Evolutionary conservation across 2,113 vertebrate species (phyloP), one percentile per base, ranked within the genome.

Genomic region (Ammodytes marinus): DNA sequence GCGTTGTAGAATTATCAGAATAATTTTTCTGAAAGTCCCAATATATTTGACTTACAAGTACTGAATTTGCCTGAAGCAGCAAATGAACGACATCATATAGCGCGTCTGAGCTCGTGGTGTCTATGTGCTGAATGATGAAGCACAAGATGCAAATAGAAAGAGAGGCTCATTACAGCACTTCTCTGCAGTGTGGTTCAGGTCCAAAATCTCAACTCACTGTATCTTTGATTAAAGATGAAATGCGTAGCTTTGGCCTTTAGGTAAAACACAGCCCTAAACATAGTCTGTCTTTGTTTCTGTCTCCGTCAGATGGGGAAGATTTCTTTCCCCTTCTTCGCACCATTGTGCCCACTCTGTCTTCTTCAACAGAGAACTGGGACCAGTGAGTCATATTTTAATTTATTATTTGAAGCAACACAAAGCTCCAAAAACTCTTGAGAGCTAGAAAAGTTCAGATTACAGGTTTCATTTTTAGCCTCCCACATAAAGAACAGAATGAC

Each of bases 321-420:
- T 50, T 47, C 4, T 55, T 72, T 9, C 5, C 9, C 11, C 60
- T 68, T 12, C 67, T 78, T 6, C 46, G 0, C 2, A 0, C 65
- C 43, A 6, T 45, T 42, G 3, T 40, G 12, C n/a, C 46, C n/a
- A 6, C 66, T 61, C n/a, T 10, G 53, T 66, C 60, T 11, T 66
- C 64, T 17, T 39, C 57, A 55, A 1, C 46, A 37, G 39, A 53
- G 46, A 27, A 4, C 58, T 46, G n/a, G n/a, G 49, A 83, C 50
- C 80, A 83, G 80, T 89, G 72, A 89, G 68, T 86, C 35, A 27
- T 3, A 49, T 45, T 55, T 27, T 40, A 2, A 39, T 72, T 75
- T n/a, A 6, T 27, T 50, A 57, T 13, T 15, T 64, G 13, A 10
- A 45, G 46, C 42, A 61, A 19, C 45, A 13, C 27, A 64, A 40